Evolutionary conservation across 1,140 invertebrate genomes (phyloP).

Genomic region (Stegodyphus mimosarum): DNA sequence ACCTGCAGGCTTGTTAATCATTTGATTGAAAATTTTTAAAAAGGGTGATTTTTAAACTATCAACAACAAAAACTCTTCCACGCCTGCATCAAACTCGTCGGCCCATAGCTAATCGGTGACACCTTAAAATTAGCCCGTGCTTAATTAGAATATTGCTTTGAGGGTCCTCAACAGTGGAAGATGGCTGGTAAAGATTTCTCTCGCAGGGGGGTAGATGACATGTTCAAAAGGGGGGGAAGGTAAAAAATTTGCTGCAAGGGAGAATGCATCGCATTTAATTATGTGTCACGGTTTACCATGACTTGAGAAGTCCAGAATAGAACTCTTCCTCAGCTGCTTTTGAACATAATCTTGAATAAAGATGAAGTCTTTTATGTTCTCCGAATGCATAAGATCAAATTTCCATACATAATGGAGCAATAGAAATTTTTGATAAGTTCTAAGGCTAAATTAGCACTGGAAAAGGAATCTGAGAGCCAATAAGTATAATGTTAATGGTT

Average conservation of each 20-base stretch:
- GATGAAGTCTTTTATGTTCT: slow-evolving; percentile 42
- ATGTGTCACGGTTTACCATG: slow-evolving; percentile 30
- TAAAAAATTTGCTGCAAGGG: slow-evolving; percentile 20
- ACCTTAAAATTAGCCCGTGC: slow-evolving; percentile 33
- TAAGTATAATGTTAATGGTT: no score
- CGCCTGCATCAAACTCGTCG: background rate
- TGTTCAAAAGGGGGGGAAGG: background rate
- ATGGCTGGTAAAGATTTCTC: background rate
- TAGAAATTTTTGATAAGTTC: background rate
- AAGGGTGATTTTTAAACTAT: background rate
- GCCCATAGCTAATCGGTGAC: slow-evolving; percentile 47
- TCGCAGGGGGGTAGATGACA: slow-evolving; percentile 11
- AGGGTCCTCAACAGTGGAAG: slow-evolving; percentile 28
- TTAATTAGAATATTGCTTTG: slow-evolving; percentile 59
- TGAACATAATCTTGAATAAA: slow-evolving; percentile 29
- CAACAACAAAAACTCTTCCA: slow-evolving; percentile 20
- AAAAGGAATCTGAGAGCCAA: no score
- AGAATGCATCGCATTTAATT: slow-evolving; percentile 28
- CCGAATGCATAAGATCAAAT: slow-evolving; percentile 10
- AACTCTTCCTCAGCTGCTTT: slow-evolving; percentile 17
- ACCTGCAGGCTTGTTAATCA: slow-evolving; percentile 56
- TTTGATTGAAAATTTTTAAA: slow-evolving; percentile 38
- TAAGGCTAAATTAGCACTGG: no score
- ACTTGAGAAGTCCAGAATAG: slow-evolving; percentile 13
- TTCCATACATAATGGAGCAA: slow-evolving; percentile 33